These are phyloP conservation scores for Cassiopea xamachana DNA, from an alignment of 30 jellyfish, hydroid and myxozoan species.

Conservation along the genomic window DNA sequence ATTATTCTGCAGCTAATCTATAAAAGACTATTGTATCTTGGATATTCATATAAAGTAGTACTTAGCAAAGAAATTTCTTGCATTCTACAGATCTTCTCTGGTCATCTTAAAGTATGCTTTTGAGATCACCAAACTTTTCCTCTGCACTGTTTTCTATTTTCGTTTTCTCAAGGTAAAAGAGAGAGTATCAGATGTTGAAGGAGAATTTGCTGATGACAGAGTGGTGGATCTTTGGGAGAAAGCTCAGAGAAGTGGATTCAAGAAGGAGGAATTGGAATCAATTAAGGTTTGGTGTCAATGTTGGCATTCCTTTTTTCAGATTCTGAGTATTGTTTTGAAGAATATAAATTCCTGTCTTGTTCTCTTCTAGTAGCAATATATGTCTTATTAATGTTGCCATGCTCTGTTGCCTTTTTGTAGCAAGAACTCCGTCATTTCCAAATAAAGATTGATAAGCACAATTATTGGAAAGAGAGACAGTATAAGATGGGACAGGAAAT, in stretches of 20 bases:
- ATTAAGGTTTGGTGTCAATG: conserved; percentile 31
- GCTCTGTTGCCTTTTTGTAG: conserved; percentile 13
- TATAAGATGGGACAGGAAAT: conserved; percentile 21
- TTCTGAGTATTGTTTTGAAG: too few species aligned
- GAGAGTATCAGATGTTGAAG: conserved; percentile 29
- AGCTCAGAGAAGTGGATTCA: conserved; percentile 40
- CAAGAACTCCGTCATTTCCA: conserved; percentile 79
- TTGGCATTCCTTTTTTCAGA: too few species aligned
- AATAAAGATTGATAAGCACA: conserved; percentile 68
- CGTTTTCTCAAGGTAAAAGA: conserved; percentile 24
- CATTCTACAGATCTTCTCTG: neutral
- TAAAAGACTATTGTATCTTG: too few species aligned
- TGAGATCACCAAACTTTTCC: neutral
- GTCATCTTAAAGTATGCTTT: neutral
- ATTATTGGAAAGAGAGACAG: conserved; percentile 77
- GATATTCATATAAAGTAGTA: too few species aligned
- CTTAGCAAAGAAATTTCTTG: neutral
- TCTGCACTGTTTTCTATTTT: neutral
- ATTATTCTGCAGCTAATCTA: too few species aligned
- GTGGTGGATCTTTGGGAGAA: conserved; percentile 66
- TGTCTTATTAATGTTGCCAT: neutral
- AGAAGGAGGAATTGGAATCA: conserved; percentile 60
- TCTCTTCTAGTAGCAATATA: neutral
- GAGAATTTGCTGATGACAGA: conserved; percentile 57
- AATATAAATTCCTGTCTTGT: too few species aligned